Evolutionary conservation across 2,797 vertebrate species (phyloP).

Genomic region (Caiman crocodilus): DNA sequence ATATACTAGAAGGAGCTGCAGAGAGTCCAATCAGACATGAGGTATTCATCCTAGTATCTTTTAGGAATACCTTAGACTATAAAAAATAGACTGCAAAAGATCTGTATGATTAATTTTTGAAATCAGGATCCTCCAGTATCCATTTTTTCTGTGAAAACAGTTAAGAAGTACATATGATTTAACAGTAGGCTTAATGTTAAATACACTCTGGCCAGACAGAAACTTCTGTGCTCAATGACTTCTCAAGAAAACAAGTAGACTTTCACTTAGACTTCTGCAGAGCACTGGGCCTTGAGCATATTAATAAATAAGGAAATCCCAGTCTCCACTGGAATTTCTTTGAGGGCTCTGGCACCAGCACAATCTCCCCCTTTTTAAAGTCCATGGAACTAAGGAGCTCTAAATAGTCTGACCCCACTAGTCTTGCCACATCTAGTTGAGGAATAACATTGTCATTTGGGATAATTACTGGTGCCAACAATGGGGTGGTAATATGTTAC

Average conservation of each 20-base stretch:
- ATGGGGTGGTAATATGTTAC: not conserved
- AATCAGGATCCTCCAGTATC: not conserved
- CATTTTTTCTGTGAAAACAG: not conserved
- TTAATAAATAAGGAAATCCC: not conserved
- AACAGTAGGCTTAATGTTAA: not conserved
- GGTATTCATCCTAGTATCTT: not conserved
- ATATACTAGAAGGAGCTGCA: not conserved
- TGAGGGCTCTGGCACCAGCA: not conserved
- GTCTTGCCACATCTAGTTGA: not conserved
- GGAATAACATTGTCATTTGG: not conserved
- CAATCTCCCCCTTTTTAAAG: not conserved
- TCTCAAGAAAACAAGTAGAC: not conserved
- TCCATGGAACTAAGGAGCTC: not conserved
- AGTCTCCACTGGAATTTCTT: not conserved
- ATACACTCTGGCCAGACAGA: not conserved
- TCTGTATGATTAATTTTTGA: fast-evolving
- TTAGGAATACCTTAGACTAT: not conserved
- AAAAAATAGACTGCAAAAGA: not conserved
- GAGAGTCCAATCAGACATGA: not conserved
- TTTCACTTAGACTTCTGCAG: not conserved
- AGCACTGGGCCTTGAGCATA: not conserved
- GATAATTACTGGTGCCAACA: not conserved
- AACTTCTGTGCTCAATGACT: not conserved
- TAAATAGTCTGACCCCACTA: not conserved
- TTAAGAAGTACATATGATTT: fast-evolving